Percentiles rank a stretch among this genome's conserved stretches.
Evolutionary conservation across 2,797 vertebrate genomes (phyloP).

Genomic region (Spinus olivaceus): DNA sequence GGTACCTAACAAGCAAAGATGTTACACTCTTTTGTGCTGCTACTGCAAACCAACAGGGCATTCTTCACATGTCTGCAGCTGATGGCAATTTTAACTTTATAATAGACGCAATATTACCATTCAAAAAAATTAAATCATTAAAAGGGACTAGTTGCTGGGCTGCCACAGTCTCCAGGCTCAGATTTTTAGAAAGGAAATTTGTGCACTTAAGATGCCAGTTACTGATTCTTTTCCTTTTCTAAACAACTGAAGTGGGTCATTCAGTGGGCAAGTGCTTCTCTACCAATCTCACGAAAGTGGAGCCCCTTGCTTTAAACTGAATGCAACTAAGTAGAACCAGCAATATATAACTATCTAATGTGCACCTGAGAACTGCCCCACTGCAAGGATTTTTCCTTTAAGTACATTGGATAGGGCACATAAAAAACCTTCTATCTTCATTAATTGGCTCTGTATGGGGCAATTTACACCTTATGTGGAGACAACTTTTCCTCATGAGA

Average conservation of each 20-base stretch:
- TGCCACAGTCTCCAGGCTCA: slow-evolving; percentile 2
- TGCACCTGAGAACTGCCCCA: slow-evolving; percentile 23
- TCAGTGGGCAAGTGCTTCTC: slow-evolving; percentile 11
- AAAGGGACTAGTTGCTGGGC: neutral
- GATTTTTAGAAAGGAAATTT: slow-evolving; percentile 27
- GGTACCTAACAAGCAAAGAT: neutral
- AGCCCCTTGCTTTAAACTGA: slow-evolving; percentile 44
- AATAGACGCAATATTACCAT: neutral
- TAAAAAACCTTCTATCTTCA: slow-evolving; percentile 43
- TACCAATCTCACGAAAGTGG: slow-evolving; percentile 1
- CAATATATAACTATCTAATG: slow-evolving; percentile 26
- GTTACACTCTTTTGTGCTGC: neutral
- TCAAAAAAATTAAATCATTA: neutral
- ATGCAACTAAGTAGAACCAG: slow-evolving; percentile 1
- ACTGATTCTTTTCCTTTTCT: slow-evolving; percentile 42
- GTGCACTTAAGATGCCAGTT: slow-evolving; percentile 32
- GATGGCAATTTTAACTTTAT: neutral
- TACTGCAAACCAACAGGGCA: neutral
- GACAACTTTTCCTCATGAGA: slow-evolving; percentile 25
- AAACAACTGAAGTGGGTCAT: slow-evolving; percentile 31
- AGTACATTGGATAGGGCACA: neutral
- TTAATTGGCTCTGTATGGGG: slow-evolving; percentile 44
- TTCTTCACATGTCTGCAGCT: neutral
- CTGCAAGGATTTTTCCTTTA: neutral
- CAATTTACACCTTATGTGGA: slow-evolving; percentile 49